Conservation (phyloP, 2,888 invertebrate species). For the Tortricodes alternella region DNA sequence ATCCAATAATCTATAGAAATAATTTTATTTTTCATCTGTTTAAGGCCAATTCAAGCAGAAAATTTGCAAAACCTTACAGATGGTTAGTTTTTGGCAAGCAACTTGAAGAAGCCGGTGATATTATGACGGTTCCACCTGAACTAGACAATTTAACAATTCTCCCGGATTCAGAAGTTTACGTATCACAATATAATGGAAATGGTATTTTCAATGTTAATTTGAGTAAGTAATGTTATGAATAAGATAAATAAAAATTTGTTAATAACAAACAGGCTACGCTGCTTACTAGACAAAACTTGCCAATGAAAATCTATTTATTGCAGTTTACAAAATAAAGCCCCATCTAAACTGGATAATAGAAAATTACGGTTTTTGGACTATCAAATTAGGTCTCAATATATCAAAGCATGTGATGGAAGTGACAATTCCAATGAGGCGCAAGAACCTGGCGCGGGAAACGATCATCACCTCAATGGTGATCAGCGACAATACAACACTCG, state of each 20-base stretch:
- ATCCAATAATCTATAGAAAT: too few species aligned
- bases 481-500: conserved; percentile 48
- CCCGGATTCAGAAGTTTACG: conserved; percentile 57
- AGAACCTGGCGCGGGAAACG: conserved; percentile 45
- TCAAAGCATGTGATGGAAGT: conserved; percentile 32
- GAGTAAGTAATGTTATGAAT: conserved; percentile 44
- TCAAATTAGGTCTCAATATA: conserved; percentile 44
- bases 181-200: conserved; percentile 40
- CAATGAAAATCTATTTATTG: conserved; percentile 20
- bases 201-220: conserved; percentile 39
- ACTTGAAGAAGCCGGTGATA: conserved; percentile 21
- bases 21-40: conserved; percentile 7
- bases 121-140: conserved; percentile 32
- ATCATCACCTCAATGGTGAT: conserved; percentile 37
- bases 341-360: conserved; percentile 47
- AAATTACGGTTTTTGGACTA: conserved; percentile 56
- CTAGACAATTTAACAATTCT: conserved; percentile 44
- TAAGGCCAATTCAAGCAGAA: conserved; percentile 48
- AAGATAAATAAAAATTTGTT: neutral
- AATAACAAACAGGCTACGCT: too few species aligned
- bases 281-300: neutral
- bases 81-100: conserved; percentile 54
- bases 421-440: conserved; percentile 49
- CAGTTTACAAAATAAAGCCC: conserved; percentile 56
- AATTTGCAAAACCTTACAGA: conserved; percentile 50